Conservation (phyloP, 2,797 vertebrate species). For the Scyliorhinus canicula region DNA sequence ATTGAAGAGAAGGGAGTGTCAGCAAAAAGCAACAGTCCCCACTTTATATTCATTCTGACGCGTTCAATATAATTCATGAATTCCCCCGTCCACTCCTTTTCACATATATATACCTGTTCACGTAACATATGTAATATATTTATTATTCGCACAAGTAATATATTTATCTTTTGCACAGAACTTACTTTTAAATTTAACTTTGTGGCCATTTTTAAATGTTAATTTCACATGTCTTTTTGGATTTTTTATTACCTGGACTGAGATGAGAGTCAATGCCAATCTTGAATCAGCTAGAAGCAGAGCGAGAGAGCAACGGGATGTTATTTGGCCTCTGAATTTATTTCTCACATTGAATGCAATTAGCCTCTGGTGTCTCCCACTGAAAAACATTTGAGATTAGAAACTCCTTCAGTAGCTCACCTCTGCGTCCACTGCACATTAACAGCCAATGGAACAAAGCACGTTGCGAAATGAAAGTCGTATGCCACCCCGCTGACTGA, state of each 20-base stretch:
- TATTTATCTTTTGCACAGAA: not conserved
- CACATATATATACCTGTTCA: not conserved
- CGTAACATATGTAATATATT: not conserved
- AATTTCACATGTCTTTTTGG: not conserved
- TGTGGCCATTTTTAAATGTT: not conserved
- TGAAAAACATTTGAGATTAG: not conserved
- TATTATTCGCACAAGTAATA: not conserved
- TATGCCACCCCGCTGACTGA: not conserved
- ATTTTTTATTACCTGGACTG: not conserved
- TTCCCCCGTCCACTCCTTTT: not conserved
- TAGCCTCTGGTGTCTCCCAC: not conserved
- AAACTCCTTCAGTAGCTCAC: not conserved
- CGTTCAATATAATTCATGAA: not conserved
- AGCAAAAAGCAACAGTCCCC: not conserved
- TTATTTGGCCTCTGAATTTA: not conserved
- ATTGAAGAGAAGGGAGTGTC: no score
- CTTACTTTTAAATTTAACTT: not conserved
- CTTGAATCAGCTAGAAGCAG: not conserved
- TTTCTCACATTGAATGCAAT: not conserved
- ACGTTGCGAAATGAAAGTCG: not conserved
- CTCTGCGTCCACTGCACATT: not conserved
- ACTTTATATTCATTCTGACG: not conserved
- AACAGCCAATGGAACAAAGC: not conserved
- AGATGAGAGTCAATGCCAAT: not conserved
- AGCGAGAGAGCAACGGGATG: not conserved